Base-by-base conservation (phyloP, 2,888 invertebrate genomes). In the Dugesia japonica region DNA sequence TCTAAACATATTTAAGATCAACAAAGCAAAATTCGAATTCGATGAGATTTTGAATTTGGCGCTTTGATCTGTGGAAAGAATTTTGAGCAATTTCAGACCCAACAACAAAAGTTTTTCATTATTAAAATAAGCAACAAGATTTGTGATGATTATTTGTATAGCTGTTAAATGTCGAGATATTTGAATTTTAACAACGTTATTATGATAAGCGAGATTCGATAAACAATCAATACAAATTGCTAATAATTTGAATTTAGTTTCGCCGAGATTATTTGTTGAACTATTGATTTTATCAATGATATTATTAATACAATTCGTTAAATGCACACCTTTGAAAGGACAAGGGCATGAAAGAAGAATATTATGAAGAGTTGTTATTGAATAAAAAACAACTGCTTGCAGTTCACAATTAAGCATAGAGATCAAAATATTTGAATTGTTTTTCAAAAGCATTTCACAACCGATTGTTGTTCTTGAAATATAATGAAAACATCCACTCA, bases 1-100 rank as follows among this genome's bases (percentile, higher is more conserved):
- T 56, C 17, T 56, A 23, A 56, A 56, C 56, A 56, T 13, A 56
- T 56, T 56, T 7, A n/a, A 20, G 7, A 56, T 7, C 4, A 56
- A n/a, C 4, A 56, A 4, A 7, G 56, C 56, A 56, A 56, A 56
- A n/a, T 56, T 56, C 7, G 56, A 56, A n/a, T 56, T 56, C n/a
- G 56, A 20, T 56, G 56, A 56, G 7, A 56, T 56, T 56, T 56
- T 56, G 20, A 20, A 23, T 56, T 56, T 56, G 4, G 56, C 56
- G 56, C 56, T 56, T 56, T 56, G 56, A 56, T 56, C 56, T 56
- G 56, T 56, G 56, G 56, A 56, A n/a, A 56, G 56, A n/a, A 56
- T 56, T 56, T 56, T 56, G 56, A 56, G 56, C 56, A 56, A 56
- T 56, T 56, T 56, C 20, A 56, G 17, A n/a, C 56, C 56, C 9